Percentiles rank a stretch among this genome's conserved stretches.
Conservation (phyloP, 2,113 vertebrate species). For the Carassius gibelio region DNA sequence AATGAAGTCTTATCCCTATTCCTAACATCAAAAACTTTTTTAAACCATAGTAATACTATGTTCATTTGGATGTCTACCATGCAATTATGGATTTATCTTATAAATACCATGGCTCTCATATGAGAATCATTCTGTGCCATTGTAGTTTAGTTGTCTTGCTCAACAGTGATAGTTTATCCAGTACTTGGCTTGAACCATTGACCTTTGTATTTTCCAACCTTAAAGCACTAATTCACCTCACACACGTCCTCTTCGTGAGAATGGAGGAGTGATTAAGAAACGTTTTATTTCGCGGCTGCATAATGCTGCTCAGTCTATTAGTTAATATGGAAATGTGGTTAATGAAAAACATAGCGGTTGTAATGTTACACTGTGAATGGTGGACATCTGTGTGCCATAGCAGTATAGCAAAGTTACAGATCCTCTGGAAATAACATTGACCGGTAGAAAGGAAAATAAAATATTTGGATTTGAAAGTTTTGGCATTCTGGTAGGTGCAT, state of each 20-base stretch:
- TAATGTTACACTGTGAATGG: not conserved
- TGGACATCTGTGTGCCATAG: not conserved
- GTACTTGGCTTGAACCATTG: not conserved
- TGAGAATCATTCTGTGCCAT: not conserved
- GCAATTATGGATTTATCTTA: not conserved
- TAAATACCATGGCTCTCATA: not conserved
- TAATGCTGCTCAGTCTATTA: not conserved
- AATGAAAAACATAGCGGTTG: not conserved
- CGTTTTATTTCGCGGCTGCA: not conserved
- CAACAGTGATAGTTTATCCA: not conserved
- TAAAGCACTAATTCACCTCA: not conserved
- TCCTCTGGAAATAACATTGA: not conserved
- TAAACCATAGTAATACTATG: not conserved
- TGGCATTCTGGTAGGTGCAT: not conserved
- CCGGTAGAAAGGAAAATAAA: not conserved
- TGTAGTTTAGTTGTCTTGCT: not conserved
- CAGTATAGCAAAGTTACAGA: not conserved
- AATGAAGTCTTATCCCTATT: too few relatives aligned
- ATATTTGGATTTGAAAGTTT: not conserved
- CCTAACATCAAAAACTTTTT: not conserved
- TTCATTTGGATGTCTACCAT: not conserved
- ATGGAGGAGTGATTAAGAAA: not conserved
- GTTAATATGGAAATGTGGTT: slow-evolving; percentile 28
- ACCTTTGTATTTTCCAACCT: not conserved
- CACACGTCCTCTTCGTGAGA: not conserved